Conservation (phyloP, 35 echinoderm and acorn worm genomes). For the Apostichopus californicus region DNA sequence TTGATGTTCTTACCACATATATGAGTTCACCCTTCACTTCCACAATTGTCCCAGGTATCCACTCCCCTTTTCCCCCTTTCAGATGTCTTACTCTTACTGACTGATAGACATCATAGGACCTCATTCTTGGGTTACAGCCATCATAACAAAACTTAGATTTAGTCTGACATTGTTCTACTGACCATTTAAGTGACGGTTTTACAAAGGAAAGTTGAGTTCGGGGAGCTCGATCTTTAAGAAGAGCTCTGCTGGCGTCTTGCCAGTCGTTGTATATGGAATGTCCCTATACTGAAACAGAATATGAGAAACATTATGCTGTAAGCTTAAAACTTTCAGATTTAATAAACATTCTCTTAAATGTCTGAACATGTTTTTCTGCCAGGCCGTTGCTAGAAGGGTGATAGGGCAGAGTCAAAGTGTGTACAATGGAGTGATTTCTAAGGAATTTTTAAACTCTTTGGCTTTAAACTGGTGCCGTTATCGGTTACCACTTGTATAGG, state of each 20-base stretch:
- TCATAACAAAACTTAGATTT: not conserved
- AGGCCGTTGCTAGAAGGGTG: conserved; percentile 41
- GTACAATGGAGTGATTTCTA: not conserved
- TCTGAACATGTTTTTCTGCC: conserved; percentile 59
- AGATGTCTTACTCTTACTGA: not conserved
- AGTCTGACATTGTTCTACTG: not conserved
- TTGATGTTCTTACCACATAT: conserved; percentile 11
- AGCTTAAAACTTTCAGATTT: not conserved
- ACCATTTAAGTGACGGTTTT: not conserved
- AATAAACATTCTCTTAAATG: conserved; percentile 42
- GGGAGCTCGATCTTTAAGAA: conserved; percentile 15
- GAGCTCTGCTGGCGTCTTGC: conserved; percentile 24
- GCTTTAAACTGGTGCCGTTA: conserved; percentile 58
- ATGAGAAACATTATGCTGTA: not conserved
- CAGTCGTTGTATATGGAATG: conserved; percentile 32
- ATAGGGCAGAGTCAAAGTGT: conserved; percentile 42
- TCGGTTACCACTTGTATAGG: conserved; percentile 22
- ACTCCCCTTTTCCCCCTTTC: conserved; percentile 8
- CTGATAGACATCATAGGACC: conserved; percentile 1
- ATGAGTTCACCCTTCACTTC: conserved; percentile 20
- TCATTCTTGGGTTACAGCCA: not conserved
- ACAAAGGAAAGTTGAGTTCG: not conserved
- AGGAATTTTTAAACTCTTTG: conserved; percentile 40
- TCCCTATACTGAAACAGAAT: conserved; percentile 14
- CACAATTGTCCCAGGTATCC: conserved; percentile 13